These are phyloP conservation scores for Xenentodon cancila DNA, from an alignment of 2,797 vertebrate species.

Conservation along the genomic window DNA sequence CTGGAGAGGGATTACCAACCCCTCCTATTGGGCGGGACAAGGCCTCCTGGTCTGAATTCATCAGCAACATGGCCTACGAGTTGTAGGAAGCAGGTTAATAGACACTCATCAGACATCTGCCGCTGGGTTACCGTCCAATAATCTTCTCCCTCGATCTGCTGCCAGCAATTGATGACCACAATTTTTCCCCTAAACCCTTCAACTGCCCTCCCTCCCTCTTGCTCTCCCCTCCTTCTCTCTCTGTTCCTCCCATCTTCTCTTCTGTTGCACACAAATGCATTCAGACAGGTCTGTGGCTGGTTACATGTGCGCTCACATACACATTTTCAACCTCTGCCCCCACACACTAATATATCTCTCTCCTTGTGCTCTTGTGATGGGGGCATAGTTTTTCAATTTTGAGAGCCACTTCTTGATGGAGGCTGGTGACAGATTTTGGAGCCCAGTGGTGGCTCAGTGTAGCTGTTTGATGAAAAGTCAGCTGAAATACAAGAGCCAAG, in stretches of 20 bases:
- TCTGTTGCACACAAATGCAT: conserved; percentile 44
- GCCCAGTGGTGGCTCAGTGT: conserved; percentile 61
- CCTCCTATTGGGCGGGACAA: conserved; percentile 84
- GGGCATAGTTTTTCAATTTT: conserved; percentile 75
- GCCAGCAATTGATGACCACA: conserved; percentile 88
- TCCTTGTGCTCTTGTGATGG: conserved; percentile 49
- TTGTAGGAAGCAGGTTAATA: conserved; percentile 88
- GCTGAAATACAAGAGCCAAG: conserved; percentile 70
- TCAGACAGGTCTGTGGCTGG: conserved; percentile 33
- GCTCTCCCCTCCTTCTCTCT: conserved; percentile 29
- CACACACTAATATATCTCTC: conserved; percentile 22
- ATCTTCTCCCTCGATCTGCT: conserved; percentile 83
- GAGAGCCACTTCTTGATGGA: conserved; percentile 70
- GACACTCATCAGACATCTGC: conserved; percentile 89
- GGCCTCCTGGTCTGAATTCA: conserved; percentile 85
- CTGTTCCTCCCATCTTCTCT: conserved; percentile 49
- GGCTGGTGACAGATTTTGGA: conserved; percentile 77
- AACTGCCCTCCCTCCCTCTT: conserved; percentile 56
- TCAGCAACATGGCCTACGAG: conserved; percentile 79
- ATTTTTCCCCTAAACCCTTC: conserved; percentile 72
- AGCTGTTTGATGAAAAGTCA: conserved; percentile 66
- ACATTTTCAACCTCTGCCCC: conserved; percentile 32
- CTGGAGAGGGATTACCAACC: conserved; percentile 81
- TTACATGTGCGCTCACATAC: conserved; percentile 27
- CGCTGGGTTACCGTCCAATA: conserved; percentile 84